These are phyloP conservation scores for Myotis pilosus DNA, from an alignment of 2,797 vertebrate genomes.

Conservation along the genomic window DNA sequence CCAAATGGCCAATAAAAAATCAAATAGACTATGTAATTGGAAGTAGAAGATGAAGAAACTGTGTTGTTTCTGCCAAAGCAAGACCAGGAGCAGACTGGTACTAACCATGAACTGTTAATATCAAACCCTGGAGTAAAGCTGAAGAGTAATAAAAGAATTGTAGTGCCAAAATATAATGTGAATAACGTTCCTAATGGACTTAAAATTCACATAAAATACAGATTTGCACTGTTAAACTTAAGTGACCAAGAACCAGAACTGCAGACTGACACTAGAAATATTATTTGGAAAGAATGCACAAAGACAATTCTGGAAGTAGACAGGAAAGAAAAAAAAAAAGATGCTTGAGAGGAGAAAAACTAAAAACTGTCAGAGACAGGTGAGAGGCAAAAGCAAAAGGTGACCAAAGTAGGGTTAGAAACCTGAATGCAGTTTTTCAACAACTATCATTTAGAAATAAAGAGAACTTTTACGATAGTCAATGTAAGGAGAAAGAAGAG, in stretches of 20 bases:
- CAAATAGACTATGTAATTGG: background rate
- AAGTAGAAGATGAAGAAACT: background rate
- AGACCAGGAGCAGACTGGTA: background rate
- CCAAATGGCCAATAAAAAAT: background rate
- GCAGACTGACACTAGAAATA: background rate
- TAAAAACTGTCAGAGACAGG: background rate
- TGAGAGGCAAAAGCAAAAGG: background rate
- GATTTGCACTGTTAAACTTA: background rate
- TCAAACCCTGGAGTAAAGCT: background rate
- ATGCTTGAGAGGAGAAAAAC: background rate
- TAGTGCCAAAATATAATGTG: background rate
- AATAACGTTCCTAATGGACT: background rate
- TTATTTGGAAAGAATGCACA: background rate
- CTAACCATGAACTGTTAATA: background rate
- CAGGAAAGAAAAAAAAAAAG: background rate
- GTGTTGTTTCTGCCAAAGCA: background rate
- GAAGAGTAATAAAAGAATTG: background rate
- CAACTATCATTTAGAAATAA: background rate
- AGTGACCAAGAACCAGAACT: background rate
- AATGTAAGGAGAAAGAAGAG: background rate
- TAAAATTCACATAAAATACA: background rate
- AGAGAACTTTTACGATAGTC: background rate
- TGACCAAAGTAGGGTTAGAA: background rate
- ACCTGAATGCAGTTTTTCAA: background rate
- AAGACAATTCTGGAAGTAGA: background rate